These are phyloP conservation scores for Tortrix viridana DNA, from an alignment of 2,888 invertebrate genomes.

Conservation along the genomic window DNA sequence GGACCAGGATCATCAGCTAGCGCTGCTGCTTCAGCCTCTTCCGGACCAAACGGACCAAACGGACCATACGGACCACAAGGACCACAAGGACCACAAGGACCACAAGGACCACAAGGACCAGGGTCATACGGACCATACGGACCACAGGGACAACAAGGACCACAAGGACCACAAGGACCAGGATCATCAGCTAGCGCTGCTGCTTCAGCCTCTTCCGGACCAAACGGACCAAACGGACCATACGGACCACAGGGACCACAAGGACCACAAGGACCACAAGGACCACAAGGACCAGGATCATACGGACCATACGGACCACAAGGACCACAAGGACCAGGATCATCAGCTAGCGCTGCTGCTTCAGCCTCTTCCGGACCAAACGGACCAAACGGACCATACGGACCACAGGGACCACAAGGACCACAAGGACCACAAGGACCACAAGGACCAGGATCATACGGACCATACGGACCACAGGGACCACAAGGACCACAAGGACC, in stretches of 20 bases:
- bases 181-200: constrained; percentile 2
- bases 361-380: constrained; percentile 12
- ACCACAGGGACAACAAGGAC: constrained; percentile 3
- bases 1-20: constrained; percentile 8
- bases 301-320: constrained; percentile 20
- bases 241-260: constrained; percentile 6
- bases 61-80: constrained; percentile 20
- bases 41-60: constrained; percentile 8
- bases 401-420: constrained; percentile 9
- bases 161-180: not conserved
- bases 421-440: constrained; percentile 1
- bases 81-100: constrained; percentile 19
- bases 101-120: constrained; percentile 13
- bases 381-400: constrained; percentile 7
- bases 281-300: constrained; percentile 17
- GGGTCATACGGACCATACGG: constrained; percentile 3
- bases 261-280: constrained; percentile 6
- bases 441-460: constrained; percentile 10
- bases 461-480: constrained; percentile 1
- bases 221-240: constrained; percentile 30
- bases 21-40: no score
- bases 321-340: constrained; percentile 31
- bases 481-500: constrained; percentile 6
- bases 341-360: constrained; percentile 32
- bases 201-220: constrained; percentile 5